Conservation (phyloP, 2,113 vertebrate genomes). For the Ammodytes marinus region DNA sequence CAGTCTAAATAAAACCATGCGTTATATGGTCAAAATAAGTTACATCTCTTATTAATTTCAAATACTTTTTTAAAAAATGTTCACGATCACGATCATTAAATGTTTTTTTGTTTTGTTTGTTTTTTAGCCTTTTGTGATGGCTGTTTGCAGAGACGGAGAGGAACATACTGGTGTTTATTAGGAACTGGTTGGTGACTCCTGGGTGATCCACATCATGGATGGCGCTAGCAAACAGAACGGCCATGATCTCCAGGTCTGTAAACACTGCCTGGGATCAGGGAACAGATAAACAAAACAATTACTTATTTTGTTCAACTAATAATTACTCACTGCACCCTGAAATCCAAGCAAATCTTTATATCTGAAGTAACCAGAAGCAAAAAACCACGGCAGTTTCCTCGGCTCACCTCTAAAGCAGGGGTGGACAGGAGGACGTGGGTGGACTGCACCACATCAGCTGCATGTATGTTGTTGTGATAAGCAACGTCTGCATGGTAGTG, state of each 20-base stretch:
- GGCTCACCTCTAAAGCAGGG: constrained; percentile 89
- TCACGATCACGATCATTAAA: background rate
- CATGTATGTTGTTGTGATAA: constrained; percentile 96
- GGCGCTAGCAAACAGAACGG: constrained; percentile 92
- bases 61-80: no score
- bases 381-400: background rate
- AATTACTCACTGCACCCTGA: background rate
- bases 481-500: constrained; percentile 92
- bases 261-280: constrained; percentile 87
- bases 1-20: background rate
- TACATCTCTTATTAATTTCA: no score
- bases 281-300: background rate
- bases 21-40: background rate
- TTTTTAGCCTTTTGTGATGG: background rate
- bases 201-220: constrained; percentile 96
- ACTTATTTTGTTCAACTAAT: background rate
- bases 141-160: background rate
- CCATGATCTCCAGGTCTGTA: constrained; percentile 93
- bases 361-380: background rate
- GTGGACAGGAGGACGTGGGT: constrained; percentile 93
- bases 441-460: constrained; percentile 94
- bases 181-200: constrained; percentile 94
- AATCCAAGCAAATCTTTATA: background rate
- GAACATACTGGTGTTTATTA: constrained; percentile 93
- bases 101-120: background rate